A percentile compares a stretch with the other conserved stretches of the same genome.
Conservation (phyloP, 2,113 vertebrate genomes). For the Grallaria varia region DNA sequence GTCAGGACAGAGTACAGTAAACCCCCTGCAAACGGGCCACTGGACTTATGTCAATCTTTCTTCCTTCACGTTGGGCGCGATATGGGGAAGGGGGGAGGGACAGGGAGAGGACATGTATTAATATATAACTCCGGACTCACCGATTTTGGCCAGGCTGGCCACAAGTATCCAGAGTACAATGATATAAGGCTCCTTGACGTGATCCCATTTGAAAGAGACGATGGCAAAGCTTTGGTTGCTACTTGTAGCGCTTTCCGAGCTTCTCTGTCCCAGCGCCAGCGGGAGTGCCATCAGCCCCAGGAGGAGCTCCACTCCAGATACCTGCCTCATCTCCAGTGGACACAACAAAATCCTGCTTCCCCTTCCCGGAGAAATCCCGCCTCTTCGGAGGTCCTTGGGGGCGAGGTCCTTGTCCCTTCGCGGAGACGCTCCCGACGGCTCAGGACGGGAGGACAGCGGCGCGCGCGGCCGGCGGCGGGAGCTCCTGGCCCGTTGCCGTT, state of each 20-base stretch:
- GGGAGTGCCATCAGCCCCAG: constrained; percentile 26
- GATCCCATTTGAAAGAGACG: constrained; percentile 84
- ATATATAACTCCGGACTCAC: constrained; percentile 68
- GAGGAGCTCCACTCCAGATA: background rate
- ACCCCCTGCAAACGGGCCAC: background rate
- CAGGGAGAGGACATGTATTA: background rate
- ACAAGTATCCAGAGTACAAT: constrained; percentile 87
- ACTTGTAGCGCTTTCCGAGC: background rate
- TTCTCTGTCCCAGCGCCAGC: constrained; percentile 1
- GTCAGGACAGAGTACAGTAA: constrained; percentile 37
- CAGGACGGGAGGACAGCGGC: background rate
- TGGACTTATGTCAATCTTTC: background rate
- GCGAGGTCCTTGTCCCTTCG: background rate
- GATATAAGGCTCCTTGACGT: constrained; percentile 84
- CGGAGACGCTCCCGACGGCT: background rate
- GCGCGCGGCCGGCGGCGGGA: background rate
- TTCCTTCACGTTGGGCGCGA: background rate
- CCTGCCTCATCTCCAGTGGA: constrained; percentile 9
- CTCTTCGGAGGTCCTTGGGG: constrained; percentile 22
- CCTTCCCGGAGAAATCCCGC: constrained; percentile 29
- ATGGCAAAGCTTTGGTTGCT: constrained; percentile 68
- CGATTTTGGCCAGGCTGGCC: constrained; percentile 86
- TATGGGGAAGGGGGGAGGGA: background rate
- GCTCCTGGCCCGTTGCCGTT: too few relatives aligned
- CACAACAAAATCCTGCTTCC: background rate